Conservation (phyloP, 2,113 vertebrate genomes). For the Gambusia affinis region DNA sequence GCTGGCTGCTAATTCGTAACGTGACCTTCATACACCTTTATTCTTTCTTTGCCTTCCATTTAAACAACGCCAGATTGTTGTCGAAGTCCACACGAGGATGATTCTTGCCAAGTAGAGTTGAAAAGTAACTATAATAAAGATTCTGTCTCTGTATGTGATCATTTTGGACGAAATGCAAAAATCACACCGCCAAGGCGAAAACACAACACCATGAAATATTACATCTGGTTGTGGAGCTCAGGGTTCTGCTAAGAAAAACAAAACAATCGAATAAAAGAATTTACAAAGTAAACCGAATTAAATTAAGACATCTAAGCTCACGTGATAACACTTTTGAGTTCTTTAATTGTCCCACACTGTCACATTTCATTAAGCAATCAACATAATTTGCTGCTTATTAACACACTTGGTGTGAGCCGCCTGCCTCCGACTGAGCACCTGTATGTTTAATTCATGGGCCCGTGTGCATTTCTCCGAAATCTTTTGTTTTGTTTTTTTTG, state of each 20-base stretch:
- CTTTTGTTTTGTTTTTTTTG: slow-evolving; percentile 29
- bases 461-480: slow-evolving; percentile 31
- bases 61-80: background rate
- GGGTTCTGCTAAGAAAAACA: background rate
- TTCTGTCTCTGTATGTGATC: too few relatives aligned
- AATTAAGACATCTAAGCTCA: slow-evolving; percentile 17
- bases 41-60: too few relatives aligned
- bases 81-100: background rate
- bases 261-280: background rate
- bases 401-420: slow-evolving; percentile 43
- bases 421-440: slow-evolving; percentile 53
- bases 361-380: slow-evolving; percentile 54
- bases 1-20: too few relatives aligned
- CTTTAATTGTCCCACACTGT: slow-evolving; percentile 33
- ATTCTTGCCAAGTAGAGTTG: background rate
- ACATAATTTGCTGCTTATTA: slow-evolving; percentile 49
- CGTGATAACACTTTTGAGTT: slow-evolving; percentile 14
- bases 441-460: slow-evolving; percentile 66
- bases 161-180: too few relatives aligned
- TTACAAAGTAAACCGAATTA: slow-evolving; percentile 15
- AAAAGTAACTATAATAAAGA: too few relatives aligned
- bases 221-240: background rate
- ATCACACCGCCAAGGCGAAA: too few relatives aligned
- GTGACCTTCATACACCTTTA: too few relatives aligned
- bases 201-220: too few relatives aligned